Evolutionary conservation across 2,797 vertebrate genomes (phyloP).

Genomic region (Miichthys miiuy): DNA sequence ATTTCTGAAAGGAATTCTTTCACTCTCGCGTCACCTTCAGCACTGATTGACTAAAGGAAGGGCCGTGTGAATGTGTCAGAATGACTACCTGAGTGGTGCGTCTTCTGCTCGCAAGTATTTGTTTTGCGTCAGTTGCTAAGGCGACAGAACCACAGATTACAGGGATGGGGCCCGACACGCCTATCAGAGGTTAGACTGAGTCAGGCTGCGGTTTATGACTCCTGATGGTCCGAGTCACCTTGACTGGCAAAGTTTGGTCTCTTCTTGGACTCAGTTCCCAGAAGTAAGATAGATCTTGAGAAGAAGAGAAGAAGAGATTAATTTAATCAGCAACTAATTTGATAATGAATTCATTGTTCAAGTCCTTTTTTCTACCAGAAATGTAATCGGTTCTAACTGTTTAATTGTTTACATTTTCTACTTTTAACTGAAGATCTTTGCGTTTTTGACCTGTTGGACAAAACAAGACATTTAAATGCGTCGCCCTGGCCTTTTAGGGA

Average conservation of each 20-base stretch:
- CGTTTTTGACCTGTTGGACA: not conserved
- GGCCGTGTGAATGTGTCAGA: conserved; percentile 75
- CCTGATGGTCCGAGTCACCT: conserved; percentile 76
- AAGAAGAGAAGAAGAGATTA: not conserved
- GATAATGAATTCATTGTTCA: not conserved
- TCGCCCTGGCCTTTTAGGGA: not conserved
- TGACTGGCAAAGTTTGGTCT: conserved; percentile 62
- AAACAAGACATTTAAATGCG: not conserved
- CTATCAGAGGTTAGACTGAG: conserved; percentile 79
- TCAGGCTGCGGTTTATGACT: conserved; percentile 84
- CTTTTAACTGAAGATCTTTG: not conserved
- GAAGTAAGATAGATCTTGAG: conserved; percentile 4
- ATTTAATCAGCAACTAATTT: not conserved
- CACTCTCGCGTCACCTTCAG: conserved; percentile 78
- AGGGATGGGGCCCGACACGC: conserved; percentile 81
- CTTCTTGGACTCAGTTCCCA: conserved; percentile 20
- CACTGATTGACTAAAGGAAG: conserved; percentile 76
- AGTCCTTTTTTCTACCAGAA: not conserved
- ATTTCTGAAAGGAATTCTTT: conserved; percentile 85
- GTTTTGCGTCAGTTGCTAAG: conserved; percentile 76
- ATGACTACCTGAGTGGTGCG: conserved; percentile 78
- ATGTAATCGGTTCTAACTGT: not conserved
- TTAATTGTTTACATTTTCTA: too few relatives aligned
- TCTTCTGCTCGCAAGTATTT: conserved; percentile 75
- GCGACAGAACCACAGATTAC: conserved; percentile 84